Conservation (phyloP, 2,113 vertebrate genomes). For the Marmota flaviventris region DNA sequence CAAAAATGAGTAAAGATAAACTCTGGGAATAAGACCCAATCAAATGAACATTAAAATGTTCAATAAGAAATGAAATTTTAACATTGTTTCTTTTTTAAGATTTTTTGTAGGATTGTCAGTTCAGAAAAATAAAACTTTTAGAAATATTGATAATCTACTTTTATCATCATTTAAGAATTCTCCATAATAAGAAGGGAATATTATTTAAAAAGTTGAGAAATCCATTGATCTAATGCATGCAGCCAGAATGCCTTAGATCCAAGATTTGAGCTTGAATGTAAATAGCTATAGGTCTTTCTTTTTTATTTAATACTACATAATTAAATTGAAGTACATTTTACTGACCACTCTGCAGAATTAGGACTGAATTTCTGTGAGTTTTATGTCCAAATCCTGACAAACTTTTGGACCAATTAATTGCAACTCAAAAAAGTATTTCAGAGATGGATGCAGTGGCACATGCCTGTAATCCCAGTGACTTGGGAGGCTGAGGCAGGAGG, state of each 20-base stretch:
- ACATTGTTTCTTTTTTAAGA: background rate
- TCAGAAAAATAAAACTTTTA: background rate
- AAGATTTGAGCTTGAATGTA: slow-evolving; percentile 15
- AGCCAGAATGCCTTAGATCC: background rate
- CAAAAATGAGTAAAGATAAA: slow-evolving; percentile 3
- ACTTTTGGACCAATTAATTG: background rate
- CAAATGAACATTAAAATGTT: slow-evolving; percentile 5
- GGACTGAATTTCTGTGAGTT: background rate
- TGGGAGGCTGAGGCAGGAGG: too few species aligned
- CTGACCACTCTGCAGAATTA: background rate
- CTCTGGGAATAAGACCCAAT: background rate
- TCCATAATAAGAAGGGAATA: background rate
- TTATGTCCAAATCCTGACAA: background rate
- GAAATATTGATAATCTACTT: background rate
- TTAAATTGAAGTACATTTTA: slow-evolving; percentile 21
- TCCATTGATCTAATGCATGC: background rate
- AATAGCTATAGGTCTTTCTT: background rate
- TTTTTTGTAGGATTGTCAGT: background rate
- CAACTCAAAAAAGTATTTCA: background rate
- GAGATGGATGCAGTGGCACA: too few species aligned
- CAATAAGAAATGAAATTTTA: slow-evolving; percentile 4
- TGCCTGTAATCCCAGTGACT: too few species aligned
- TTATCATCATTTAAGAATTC: slow-evolving; percentile 27
- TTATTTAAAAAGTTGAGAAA: background rate
- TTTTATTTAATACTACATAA: background rate